A percentile compares a stretch with the other conserved stretches of the same genome.
Evolutionary conservation across 2,888 invertebrate species (phyloP).

Genomic region (Phorcus lineatus): DNA sequence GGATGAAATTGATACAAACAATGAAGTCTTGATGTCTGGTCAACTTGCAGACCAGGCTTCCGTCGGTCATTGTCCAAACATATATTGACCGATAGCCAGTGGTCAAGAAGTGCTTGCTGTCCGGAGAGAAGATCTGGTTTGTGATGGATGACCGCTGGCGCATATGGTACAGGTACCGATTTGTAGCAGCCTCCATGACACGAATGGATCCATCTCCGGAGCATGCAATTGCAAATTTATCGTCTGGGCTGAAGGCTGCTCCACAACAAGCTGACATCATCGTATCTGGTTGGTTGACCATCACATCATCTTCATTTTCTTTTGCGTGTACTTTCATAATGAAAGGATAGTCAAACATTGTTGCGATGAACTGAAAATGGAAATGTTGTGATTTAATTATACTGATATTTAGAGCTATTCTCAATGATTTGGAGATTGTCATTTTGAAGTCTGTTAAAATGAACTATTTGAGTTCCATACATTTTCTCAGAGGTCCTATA

Average conservation of each 20-base stretch:
- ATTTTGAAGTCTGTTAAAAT: too few relatives aligned
- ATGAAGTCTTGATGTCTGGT: conserved; percentile 60
- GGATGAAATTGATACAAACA: conserved; percentile 51
- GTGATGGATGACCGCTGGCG: conserved; percentile 57
- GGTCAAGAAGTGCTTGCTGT: conserved; percentile 55
- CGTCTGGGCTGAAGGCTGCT: conserved; percentile 56
- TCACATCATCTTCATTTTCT: conserved; percentile 15
- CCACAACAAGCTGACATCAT: conserved; percentile 51
- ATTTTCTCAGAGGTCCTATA: too few relatives aligned
- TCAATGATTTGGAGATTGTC: too few relatives aligned
- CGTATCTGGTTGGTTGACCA: conserved; percentile 49
- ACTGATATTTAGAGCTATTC: neutral
- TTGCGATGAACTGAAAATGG: conserved; percentile 53
- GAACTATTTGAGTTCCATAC: too few relatives aligned
- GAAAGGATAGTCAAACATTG: conserved; percentile 62
- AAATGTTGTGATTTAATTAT: neutral
- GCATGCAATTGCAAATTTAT: conserved; percentile 50
- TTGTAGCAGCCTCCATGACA: conserved; percentile 48
- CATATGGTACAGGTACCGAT: conserved; percentile 49
- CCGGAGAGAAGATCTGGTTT: conserved; percentile 48
- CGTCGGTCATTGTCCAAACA: conserved; percentile 57
- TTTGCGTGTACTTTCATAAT: conserved; percentile 42
- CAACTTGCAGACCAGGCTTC: conserved; percentile 55
- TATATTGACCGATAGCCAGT: conserved; percentile 61
- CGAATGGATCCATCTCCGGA: conserved; percentile 57